Evolutionary conservation across 2,888 invertebrate species (phyloP).

Genomic region (Adelphocoris suturalis): DNA sequence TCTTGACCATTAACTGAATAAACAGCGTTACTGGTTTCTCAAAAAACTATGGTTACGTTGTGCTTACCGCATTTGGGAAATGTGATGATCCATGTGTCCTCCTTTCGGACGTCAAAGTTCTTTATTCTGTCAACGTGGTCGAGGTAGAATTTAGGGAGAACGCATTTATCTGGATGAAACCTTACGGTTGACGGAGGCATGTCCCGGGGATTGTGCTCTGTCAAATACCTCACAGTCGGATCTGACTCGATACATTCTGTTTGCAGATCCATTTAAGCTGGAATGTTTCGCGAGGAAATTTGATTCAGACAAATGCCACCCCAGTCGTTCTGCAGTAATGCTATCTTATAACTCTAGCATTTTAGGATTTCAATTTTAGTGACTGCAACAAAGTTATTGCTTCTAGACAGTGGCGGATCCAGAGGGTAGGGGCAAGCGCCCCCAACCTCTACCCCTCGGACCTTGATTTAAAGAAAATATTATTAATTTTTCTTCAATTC

Average conservation of each 20-base stretch:
- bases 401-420: too few relatives aligned
- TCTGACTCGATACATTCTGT: not conserved
- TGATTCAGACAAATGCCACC: too few relatives aligned
- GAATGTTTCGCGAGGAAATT: not conserved
- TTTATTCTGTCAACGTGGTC: slow-evolving; percentile 76
- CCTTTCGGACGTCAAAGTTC: slow-evolving; percentile 77
- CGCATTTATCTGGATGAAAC: slow-evolving; percentile 74
- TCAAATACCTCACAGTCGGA: not conserved
- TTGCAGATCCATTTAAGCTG: not conserved
- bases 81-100: slow-evolving; percentile 78
- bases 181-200: not conserved
- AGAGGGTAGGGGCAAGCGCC: too few relatives aligned
- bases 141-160: slow-evolving; percentile 75
- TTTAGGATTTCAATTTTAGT: too few relatives aligned
- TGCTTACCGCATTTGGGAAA: slow-evolving; percentile 78
- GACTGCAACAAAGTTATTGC: too few relatives aligned
- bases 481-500: too few relatives aligned
- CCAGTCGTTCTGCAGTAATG: too few relatives aligned
- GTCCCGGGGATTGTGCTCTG: not conserved
- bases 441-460: too few relatives aligned
- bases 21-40: not conserved
- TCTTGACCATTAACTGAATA: not conserved
- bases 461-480: too few relatives aligned
- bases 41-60: not conserved
- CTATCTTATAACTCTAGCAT: too few relatives aligned